Base-by-base conservation (phyloP, 2,888 invertebrate genomes). In the Drosophila nr. fundita region DNA sequence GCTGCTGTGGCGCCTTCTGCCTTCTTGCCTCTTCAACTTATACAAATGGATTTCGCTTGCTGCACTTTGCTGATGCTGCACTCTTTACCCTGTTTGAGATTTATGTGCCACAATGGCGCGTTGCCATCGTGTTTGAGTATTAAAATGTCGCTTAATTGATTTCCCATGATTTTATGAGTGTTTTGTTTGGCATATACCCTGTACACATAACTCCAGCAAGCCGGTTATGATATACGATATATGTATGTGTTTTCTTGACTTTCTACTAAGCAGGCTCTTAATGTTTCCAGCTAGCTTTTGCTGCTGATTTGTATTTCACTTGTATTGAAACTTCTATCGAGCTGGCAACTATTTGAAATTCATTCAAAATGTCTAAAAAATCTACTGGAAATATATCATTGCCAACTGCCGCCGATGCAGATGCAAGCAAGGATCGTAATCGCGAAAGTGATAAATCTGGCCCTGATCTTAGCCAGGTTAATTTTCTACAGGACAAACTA, bases 11-110 rank as follows among this genome's bases (percentile, higher is more conserved):
- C 64, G 72, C 53, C 64, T 59, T 57, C 30, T 61, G 49, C 15
- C 65, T 15, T 15, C 8, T 49, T 63, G 59, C 67, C 74, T 58
- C 57, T 50, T 32, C 34, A 71, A 73, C 68, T 80, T 69, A 73
- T 64, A 60, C 80, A 75, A 79, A 79, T 82, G 82, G 84, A 76
- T 84, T 81, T 74, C 68, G 55, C 34, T 58, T 55, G 53, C 59
- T 67, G 66, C 68, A 73, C 15, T 60, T 24, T 45, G 15, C 64
- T 27, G 27, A 15, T 3, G n/a, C 18, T 11, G 18, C 27, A 68
- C 24, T 32, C 53, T 29, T 52, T 64, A 49, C 49, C 21, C 38
- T 45, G 15, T 36, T 40, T 30, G 52, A 73, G 74, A 84, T 81
- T 89, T 89, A 87, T 89, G 83, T 83, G 76, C 69, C 60, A 29